Evolutionary conservation across 2,797 vertebrate species (phyloP).

Genomic region (Nasua narica): DNA sequence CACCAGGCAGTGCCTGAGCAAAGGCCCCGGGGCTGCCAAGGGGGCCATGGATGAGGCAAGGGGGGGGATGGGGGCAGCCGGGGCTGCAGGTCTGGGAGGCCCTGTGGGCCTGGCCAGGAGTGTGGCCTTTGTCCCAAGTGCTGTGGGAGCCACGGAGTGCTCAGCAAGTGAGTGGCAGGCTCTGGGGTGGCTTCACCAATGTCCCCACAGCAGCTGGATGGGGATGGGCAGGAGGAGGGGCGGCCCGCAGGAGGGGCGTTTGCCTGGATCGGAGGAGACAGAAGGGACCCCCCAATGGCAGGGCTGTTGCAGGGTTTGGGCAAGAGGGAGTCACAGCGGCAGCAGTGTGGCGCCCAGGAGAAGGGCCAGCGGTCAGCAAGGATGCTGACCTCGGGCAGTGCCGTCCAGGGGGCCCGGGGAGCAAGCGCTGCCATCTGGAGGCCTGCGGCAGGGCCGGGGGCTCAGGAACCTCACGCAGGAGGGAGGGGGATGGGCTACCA

Average conservation of each 20-base stretch:
- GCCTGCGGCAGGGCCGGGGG: too few relatives aligned
- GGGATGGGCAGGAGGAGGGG: neutral
- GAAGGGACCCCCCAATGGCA: accelerated
- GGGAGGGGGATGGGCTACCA: neutral
- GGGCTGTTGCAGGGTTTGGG: neutral
- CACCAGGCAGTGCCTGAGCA: neutral
- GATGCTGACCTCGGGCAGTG: neutral
- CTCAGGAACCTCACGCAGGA: neutral
- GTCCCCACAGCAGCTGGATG: accelerated
- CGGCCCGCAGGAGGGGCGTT: too few relatives aligned
- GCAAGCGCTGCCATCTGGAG: too few relatives aligned
- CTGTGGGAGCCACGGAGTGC: neutral
- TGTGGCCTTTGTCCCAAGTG: neutral
- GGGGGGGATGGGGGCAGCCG: neutral
- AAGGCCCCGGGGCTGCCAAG: neutral
- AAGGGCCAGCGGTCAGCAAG: accelerated
- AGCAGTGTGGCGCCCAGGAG: neutral
- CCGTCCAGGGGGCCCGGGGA: neutral
- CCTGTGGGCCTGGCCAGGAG: neutral
- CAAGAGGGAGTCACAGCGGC: neutral
- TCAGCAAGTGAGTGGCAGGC: neutral
- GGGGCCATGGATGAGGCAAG: neutral
- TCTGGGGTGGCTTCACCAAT: neutral
- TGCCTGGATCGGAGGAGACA: neutral
- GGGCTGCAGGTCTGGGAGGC: neutral